Base-by-base conservation (phyloP, 2,797 vertebrate genomes). In the Alectoris magna region DNA sequence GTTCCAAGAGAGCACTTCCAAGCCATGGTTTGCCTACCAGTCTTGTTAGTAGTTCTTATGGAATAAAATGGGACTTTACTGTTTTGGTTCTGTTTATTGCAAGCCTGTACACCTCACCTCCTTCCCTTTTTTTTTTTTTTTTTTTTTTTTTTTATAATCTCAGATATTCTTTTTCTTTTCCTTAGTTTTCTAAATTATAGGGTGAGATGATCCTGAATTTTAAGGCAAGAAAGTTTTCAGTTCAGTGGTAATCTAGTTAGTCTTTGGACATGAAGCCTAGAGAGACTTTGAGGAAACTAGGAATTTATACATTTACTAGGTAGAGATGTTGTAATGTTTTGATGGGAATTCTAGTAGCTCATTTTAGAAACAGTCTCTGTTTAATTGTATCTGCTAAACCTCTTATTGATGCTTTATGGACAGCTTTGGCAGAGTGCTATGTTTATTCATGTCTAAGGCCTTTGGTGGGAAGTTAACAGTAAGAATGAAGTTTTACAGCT, bases 401-500 rank as follows among this genome's bases (percentile, higher is more conserved):
- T 43, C 19, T 59, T 46, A 62, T 15, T 56, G 44, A 26, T 83
- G 31, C 46, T 86, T 36, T 82, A 53, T 63, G 84, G 38, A 44
- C 38, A 87, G 12, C 23, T 86, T 83, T 86, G 77, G 71, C 39
- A 26, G 12, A 77, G 43, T 41, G 14, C 22, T 51, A 23, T 27
- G 67, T 55, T 83, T 91, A 53, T 87, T 49, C 46, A 53, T 60
- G 16, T 87, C 86, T 87, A 78, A 81, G 91, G 76, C 55, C 68
- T 91, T 88, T 86, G 44, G 60, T 79, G 48, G 48, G 56, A 76
- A 62, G 39, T 58, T 92, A 76, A 58, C 55, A 94, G 15, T 83
- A 78, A 93, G 60, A 91, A 55, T 79, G 67, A 96, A 87, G 76
- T 63, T 77, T 90, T 92, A 76, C 82, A 94, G 94, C 26, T 73